These are phyloP conservation scores for Xenopus borealis DNA, from an alignment of 2,113 vertebrate genomes.

Conservation along the genomic window DNA sequence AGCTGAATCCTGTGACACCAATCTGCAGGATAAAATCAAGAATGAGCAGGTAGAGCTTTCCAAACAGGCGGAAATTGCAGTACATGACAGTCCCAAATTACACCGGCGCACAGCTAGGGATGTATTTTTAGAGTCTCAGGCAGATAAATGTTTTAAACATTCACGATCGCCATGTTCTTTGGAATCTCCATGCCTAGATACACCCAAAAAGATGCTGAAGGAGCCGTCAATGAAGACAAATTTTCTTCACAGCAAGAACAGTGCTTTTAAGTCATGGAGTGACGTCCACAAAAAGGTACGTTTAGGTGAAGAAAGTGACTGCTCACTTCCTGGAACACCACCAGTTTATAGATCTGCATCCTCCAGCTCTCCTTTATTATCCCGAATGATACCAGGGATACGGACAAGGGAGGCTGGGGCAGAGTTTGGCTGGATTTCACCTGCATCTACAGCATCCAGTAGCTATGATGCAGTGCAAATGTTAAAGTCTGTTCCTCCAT, in stretches of 20 bases:
- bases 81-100: background rate
- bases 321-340: constrained; percentile 29
- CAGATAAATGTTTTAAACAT: background rate
- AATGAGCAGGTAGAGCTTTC: constrained; percentile 68
- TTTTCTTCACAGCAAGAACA: constrained; percentile 95
- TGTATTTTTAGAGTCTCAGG: constrained; percentile 31
- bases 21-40: constrained; percentile 73
- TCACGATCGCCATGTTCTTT: constrained; percentile 51
- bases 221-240: constrained; percentile 76
- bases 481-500: constrained; percentile 34
- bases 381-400: constrained; percentile 9
- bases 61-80: background rate
- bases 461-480: constrained; percentile 33
- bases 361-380: constrained; percentile 27
- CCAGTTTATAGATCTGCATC: constrained; percentile 19
- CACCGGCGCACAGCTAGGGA: constrained; percentile 39
- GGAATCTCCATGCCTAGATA: constrained; percentile 55
- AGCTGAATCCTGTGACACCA: constrained; percentile 69
- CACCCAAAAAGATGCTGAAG: constrained; percentile 62
- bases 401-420: constrained; percentile 10
- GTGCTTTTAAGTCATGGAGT: constrained; percentile 89
- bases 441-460: constrained; percentile 30
- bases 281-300: constrained; percentile 72
- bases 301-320: constrained; percentile 53
- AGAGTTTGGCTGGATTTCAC: constrained; percentile 28